Evolutionary conservation across 2,888 invertebrate genomes (phyloP), one percentile per base, ranked within the genome.

Genomic region (Galerucella nymphaeae): DNA sequence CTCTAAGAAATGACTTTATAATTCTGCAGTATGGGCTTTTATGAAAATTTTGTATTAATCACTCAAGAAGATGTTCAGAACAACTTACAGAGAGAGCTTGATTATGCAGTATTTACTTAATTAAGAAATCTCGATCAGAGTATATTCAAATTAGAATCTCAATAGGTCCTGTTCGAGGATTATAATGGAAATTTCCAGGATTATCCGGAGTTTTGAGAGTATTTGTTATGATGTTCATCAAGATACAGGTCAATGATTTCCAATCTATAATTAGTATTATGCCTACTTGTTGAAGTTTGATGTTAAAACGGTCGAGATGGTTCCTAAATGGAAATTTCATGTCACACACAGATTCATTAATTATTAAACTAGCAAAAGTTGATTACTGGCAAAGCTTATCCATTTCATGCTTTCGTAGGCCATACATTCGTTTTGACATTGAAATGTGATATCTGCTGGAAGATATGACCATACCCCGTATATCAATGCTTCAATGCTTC

Each of bases 71-170:
- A 53, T 55, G 41, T 38, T 50, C 18, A 57, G 42, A 61, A 18
- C 30, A 55, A 66, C 38, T 70, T 30, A 45, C 66, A 63, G 16
- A 41, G 55, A 63, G 61, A 68, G 71, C 55, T 58, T 71, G 71
- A 71, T 70, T 74, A 59, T 74, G 68, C 61, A 67, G 59, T 74
- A 71, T 74, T 74, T 68, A 71, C 74, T 71, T 58, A 68, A 74
- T 74, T 71, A 53, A 71, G 68, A 68, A 67, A 64, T 74, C 58
- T 14, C 45, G 58, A 74, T 74, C 67, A 45, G 58, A 67, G 53
- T 42, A 66, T 50, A 64, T 64, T n/a, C 53, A 68, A 65, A 71
- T 70, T 71, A 65, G 67, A 42, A 68, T 68, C 68, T 67, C 68
- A 70, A 66, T 73, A 53, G 62, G 38, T 41, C 41, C 42, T 16